Percentiles rank a stretch among this genome's conserved stretches.
Conservation (phyloP, 2,888 invertebrate genomes). For the Petrolisthes manimaculis region DNA sequence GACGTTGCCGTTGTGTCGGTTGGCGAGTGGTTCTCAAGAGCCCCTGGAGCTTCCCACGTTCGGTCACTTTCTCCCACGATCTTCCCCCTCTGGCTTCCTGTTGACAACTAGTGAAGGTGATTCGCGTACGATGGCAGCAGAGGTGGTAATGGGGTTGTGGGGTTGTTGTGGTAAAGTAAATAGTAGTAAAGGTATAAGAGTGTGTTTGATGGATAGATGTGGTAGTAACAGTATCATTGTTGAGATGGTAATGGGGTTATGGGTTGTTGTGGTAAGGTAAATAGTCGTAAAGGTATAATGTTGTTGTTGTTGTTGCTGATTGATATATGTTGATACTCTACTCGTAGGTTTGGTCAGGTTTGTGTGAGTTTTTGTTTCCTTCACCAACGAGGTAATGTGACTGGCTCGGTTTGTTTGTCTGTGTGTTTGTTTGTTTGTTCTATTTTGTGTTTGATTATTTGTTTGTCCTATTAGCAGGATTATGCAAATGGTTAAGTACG, state of each 20-base stretch:
- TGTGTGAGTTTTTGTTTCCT: background rate
- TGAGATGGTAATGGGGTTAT: no score
- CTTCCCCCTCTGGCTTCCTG: conserved; percentile 17
- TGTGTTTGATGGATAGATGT: no score
- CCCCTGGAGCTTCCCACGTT: background rate
- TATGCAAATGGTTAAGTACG: background rate
- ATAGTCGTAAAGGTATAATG: background rate
- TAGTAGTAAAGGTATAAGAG: no score
- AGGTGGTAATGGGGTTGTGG: no score
- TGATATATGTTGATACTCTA: no score
- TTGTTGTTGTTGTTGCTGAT: background rate
- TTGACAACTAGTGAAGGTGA: conserved; percentile 6
- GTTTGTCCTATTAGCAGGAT: background rate
- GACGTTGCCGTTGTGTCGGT: background rate
- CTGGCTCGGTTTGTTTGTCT: background rate
- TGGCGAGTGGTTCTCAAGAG: background rate
- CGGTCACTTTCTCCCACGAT: conserved; percentile 13
- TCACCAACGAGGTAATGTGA: background rate
- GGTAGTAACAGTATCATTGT: no score
- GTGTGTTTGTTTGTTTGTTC: background rate
- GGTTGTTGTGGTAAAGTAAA: no score
- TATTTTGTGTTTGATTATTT: background rate
- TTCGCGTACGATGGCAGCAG: no score
- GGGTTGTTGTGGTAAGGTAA: no score
- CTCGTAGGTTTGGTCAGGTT: background rate